phyloP scores from a whole-genome alignment of 2,888 invertebrate genomes.

The Nemurella pictetii region DNA sequence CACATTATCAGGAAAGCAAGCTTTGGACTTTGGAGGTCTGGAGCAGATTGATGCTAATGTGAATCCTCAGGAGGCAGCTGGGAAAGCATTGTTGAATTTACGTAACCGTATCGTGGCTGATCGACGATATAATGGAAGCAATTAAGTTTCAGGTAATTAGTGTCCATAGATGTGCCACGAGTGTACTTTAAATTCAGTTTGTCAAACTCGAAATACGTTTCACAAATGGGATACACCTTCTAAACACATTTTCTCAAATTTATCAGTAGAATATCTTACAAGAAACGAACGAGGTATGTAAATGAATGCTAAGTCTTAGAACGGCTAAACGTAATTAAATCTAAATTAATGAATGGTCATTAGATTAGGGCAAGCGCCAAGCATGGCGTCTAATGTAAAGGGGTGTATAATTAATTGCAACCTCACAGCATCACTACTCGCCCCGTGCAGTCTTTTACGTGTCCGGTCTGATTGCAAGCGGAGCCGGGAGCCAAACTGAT shows the following conservation, averaged over 20 bases:
- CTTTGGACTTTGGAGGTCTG: not conserved
- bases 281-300: constrained; percentile 23
- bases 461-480: no score
- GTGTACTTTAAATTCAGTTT: constrained; percentile 15
- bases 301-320: constrained; percentile 18
- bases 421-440: not conserved
- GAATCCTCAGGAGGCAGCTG: not conserved
- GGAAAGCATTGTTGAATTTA: not conserved
- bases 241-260: constrained; percentile 20
- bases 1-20: no score
- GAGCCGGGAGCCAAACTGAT: no score
- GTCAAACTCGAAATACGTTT: not conserved
- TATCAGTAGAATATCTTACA: constrained; percentile 21
- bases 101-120: not conserved
- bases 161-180: not conserved
- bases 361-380: constrained; percentile 2
- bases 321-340: constrained; percentile 28
- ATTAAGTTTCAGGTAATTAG: not conserved
- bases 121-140: not conserved
- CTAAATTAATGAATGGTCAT: constrained; percentile 29
- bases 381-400: not conserved
- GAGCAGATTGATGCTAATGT: not conserved
- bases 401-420: constrained; percentile 6
- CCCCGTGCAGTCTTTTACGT: not conserved
- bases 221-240: not conserved